These are phyloP conservation scores for Drosophila buzzatii DNA, from an alignment of 2,888 invertebrate species.

Conservation along the genomic window DNA sequence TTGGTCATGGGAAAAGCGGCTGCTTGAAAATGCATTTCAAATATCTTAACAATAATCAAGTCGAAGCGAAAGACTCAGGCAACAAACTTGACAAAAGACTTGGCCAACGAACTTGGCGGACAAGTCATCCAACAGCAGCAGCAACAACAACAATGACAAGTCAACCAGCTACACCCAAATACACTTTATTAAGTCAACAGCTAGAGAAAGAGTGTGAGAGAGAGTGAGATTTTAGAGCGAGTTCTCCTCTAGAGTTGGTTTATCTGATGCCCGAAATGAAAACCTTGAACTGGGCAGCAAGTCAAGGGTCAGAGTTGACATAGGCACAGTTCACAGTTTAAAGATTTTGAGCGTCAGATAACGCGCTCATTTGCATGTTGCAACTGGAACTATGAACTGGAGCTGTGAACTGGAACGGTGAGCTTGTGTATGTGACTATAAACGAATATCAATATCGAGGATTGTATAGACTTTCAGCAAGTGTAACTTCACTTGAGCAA, in stretches of 20 bases:
- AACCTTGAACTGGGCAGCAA: slow-evolving; percentile 19
- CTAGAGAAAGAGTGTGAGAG: not conserved
- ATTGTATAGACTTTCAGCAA: too few species aligned
- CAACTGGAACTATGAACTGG: slow-evolving; percentile 3
- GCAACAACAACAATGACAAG: slow-evolving; percentile 3
- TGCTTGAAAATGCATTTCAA: slow-evolving; percentile 33
- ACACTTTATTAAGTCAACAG: slow-evolving; percentile 1
- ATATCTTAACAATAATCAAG: slow-evolving; percentile 10
- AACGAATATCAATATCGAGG: not conserved
- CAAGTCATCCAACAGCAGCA: not conserved
- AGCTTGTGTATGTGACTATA: not conserved
- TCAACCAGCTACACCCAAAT: slow-evolving; percentile 4
- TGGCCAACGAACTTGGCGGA: slow-evolving; percentile 35
- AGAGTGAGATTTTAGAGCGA: not conserved
- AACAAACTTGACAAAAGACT: slow-evolving; percentile 51
- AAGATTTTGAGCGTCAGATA: slow-evolving; percentile 7
- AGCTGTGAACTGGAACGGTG: slow-evolving; percentile 8
- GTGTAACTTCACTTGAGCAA: not conserved
- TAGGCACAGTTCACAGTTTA: slow-evolving; percentile 13
- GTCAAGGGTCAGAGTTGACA: slow-evolving; percentile 14
- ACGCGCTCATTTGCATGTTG: slow-evolving; percentile 47
- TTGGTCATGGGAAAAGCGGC: slow-evolving; percentile 53
- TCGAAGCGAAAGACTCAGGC: slow-evolving; percentile 42
- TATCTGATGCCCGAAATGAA: not conserved
- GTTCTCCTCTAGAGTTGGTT: too few species aligned